Base-by-base conservation (phyloP, 2,113 vertebrate species). In the Erinaceus europaeus region DNA sequence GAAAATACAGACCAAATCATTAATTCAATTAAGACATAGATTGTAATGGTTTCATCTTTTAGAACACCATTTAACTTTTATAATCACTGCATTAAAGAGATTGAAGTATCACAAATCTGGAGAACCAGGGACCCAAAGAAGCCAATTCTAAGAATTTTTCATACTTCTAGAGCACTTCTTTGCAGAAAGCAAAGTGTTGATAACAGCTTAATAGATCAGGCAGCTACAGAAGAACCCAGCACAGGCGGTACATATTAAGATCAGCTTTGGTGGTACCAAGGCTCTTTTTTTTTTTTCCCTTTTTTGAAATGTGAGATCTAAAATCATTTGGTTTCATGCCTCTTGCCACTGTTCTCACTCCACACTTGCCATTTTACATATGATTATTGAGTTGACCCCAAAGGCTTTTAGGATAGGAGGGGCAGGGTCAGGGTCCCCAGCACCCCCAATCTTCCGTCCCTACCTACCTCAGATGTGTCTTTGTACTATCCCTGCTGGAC, bases 401-500 rank as follows among this genome's bases (percentile, higher is more conserved):
- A 86, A 94, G 94, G 83, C 94, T 96, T 94, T 90, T 86, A 92
- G 95, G 93, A 93, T 94, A 93, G 90, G 88, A 94, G 96, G 91
- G 92, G 42, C 93, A 95, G 95, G 97, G 97, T 97, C 97, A 94
- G 92, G 93, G 96, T 96, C 96, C 94, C 94, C 94, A 94, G 95
- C 94, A 96, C 94, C 0, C 12, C 94, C 96, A 93, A 95, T 20
- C 53, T n/a, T 27, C 55, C 25, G 29, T 27, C 55, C 23, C 55
- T 90, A 94, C 96, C 97, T 96, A 95, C 93, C 95, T 96, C 96
- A 96, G 96, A 97, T 93, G 83, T 95, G 97, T 96, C 97, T 98
- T 97, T 98, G 97, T 97, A 97, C 96, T 95, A 95, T 97, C 97
- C 96, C 97, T 97, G 97, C 96, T 98, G 97, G 97, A 97, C 97